Base-by-base conservation (phyloP, 2,888 invertebrate species). In the Melanophora roralis region DNA sequence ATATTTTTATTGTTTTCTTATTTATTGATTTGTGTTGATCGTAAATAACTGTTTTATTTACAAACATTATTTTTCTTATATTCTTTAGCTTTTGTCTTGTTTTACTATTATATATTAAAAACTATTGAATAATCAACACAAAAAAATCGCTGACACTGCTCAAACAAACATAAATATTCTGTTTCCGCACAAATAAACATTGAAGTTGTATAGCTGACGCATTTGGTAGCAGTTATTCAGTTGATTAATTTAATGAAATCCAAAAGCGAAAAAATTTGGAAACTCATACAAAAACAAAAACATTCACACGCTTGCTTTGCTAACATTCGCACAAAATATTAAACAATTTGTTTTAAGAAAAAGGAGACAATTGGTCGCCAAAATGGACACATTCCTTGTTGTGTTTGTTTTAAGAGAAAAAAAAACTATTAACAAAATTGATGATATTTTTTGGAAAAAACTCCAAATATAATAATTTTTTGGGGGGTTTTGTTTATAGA, bases 171-270 rank as follows among this genome's bases (percentile, higher is more conserved):
- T 27, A 27, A 38, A 40, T 32, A 51, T 11, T 27, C 19, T 27
- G 8, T 60, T 71, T 71, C 32, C 71, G 51, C 64, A 47, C 55
- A 73, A 38, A 73, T 73, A 73, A 57, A 73, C 73, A 73, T 34
- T 65, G 53, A 36, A 65, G 57, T 38, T 59, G 19, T 27, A 21
- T 40, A 23, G 53, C 45, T 23, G 53, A 53, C 34, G 69, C 64
- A 57, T 8, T 27, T 64, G 55, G 59, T 27, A 72, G 51, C 47
- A 45, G 60, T 45, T 57, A 38, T 64, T 68, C 73, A 73, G 57
- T 78, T 78, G 78, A 78, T 78, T 78, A 78, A 74, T 68, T 68
- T 73, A 68, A 64, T 51, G 69, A 78, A 53, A 67, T 27, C 9
- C 21, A 67, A 45, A 45, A 71, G 34, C 62, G 55, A 47, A 3